Evolutionary conservation across 2,888 invertebrate genomes (phyloP), one percentile per base, ranked within the genome.

Genomic region (Yponomeuta sedellus): DNA sequence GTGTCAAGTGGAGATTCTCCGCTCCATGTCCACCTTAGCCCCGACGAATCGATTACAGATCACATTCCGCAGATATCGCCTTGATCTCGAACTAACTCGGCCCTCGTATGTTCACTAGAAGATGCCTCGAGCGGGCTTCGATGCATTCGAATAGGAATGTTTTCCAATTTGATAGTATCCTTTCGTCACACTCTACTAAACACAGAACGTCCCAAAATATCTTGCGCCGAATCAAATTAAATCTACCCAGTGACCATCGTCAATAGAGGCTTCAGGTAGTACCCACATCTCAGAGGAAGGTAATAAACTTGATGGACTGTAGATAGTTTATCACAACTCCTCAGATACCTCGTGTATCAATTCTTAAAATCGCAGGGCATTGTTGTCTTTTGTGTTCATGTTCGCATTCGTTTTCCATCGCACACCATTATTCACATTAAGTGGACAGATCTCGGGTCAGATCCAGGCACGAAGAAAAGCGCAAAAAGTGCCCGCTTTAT

Each of bases 371-470:
- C 89, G 83, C 80, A 80, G 81, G 82, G 86, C 81, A 90, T 91
- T 91, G 90, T 90, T 88, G 88, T 91, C 90, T 88, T 91, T 90
- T 89, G 89, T 90, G 88, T 85, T 85, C 83, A 81, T 79, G 84
- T 77, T 83, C 88, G 87, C 84, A 88, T 90, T 90, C 90, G 91
- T 91, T 90, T 89, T 85, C 90, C 88, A 89, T 88, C 88, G 88
- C 88, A 86, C 87, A 89, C 90, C 90, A 91, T 91, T 91, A 90
- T 91, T 91, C 90, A 91, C 90, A 91, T 90, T 91, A 91, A 91
- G 90, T 91, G 90, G 90, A 90, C 90, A 90, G 90, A 91, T 91
- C 90, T 86, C 88, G 91, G 91, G 91, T 91, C 91, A 91, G 90
- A 88, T 87, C 88, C 91, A 90, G 90, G 90, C 90, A 88, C 77